Evolutionary conservation across 2,888 invertebrate genomes (phyloP).

Genomic region (Hedya salicella): DNA sequence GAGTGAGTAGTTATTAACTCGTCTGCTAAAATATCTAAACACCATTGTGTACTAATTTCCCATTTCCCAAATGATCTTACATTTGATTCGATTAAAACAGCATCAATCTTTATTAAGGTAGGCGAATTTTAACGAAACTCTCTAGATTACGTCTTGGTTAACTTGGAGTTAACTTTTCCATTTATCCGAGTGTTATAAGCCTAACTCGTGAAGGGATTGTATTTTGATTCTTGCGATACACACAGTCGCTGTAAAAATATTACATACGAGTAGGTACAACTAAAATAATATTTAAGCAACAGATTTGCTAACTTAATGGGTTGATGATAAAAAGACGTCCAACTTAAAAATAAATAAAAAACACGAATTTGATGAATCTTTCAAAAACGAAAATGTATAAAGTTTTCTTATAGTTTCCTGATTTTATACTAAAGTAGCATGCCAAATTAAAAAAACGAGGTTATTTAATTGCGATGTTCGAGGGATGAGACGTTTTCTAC

Average conservation of each 20-base stretch:
- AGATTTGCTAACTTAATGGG: too few relatives aligned
- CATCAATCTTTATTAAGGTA: slow-evolving; percentile 64
- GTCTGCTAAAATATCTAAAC: slow-evolving; percentile 2
- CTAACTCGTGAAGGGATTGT: slow-evolving; percentile 56
- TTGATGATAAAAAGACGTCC: too few relatives aligned
- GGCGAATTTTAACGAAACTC: slow-evolving; percentile 55
- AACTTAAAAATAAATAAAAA: too few relatives aligned
- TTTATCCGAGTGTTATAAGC: slow-evolving; percentile 62
- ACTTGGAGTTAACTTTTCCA: slow-evolving; percentile 63
- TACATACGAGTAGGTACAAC: neutral
- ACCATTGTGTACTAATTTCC: slow-evolving; percentile 23
- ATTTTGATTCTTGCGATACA: slow-evolving; percentile 50
- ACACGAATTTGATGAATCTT: too few relatives aligned
- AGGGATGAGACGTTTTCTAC: too few relatives aligned
- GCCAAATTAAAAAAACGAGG: too few relatives aligned
- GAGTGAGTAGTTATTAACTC: neutral
- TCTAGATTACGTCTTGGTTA: slow-evolving; percentile 54
- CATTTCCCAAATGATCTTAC: slow-evolving; percentile 30
- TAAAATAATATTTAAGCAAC: neutral
- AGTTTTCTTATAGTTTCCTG: too few relatives aligned
- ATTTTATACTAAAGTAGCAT: too few relatives aligned
- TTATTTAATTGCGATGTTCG: too few relatives aligned
- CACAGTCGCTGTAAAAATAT: slow-evolving; percentile 46
- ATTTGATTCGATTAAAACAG: slow-evolving; percentile 48
- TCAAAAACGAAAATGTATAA: too few relatives aligned